These are phyloP conservation scores for Drosophila rubida DNA, from an alignment of 2,888 invertebrate species.

Conservation along the genomic window DNA sequence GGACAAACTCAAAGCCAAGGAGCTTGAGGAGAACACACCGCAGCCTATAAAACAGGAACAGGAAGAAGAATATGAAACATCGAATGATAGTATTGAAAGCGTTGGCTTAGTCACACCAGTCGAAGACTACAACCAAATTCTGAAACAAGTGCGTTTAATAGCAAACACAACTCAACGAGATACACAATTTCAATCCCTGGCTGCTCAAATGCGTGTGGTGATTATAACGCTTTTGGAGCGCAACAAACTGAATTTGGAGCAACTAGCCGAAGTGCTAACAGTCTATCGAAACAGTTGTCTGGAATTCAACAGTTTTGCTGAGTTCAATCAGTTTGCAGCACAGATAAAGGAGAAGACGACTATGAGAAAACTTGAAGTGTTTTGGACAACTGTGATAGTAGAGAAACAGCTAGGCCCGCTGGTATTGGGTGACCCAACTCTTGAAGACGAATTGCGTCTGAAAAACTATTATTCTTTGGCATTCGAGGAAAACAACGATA, in stretches of 20 bases:
- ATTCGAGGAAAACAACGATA: background rate
- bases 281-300: constrained; percentile 74
- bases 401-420: constrained; percentile 78
- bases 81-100: constrained; percentile 60
- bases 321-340: constrained; percentile 81
- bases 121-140: constrained; percentile 87
- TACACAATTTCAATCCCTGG: constrained; percentile 72
- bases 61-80: constrained; percentile 9
- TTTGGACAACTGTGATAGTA: constrained; percentile 80
- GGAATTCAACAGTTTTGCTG: constrained; percentile 75
- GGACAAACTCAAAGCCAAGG: constrained; percentile 50
- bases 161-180: constrained; percentile 70
- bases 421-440: constrained; percentile 66
- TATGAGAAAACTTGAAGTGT: constrained; percentile 61
- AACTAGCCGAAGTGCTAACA: constrained; percentile 73
- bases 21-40: constrained; percentile 21
- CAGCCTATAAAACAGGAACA: constrained; percentile 43
- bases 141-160: constrained; percentile 79
- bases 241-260: constrained; percentile 62
- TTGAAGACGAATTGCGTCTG: constrained; percentile 72
- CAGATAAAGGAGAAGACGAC: constrained; percentile 67
- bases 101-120: constrained; percentile 88
- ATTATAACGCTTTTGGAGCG: constrained; percentile 77
- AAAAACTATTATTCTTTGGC: constrained; percentile 65
- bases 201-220: constrained; percentile 80